These are phyloP conservation scores for Troides helena DNA, from an alignment of 2,888 invertebrate species.

Conservation along the genomic window DNA sequence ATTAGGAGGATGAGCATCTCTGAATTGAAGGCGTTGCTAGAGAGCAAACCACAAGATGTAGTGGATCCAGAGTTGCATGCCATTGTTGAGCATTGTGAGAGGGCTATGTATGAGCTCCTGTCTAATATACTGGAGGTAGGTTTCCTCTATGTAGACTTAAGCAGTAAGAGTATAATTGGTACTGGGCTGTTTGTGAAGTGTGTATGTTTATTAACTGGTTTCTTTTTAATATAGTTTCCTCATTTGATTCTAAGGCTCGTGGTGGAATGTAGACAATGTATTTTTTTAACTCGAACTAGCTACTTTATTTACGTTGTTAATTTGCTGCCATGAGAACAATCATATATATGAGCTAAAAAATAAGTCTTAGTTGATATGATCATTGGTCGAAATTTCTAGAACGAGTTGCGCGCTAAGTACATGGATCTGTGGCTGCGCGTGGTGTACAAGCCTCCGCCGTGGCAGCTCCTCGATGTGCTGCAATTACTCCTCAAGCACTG, in stretches of 20 bases:
- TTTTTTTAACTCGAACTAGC: too few species aligned
- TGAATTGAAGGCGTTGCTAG: constrained; percentile 46
- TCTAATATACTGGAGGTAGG: constrained; percentile 54
- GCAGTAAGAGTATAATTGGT: too few species aligned
- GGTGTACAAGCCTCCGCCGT: constrained; percentile 77
- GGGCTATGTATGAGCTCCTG: constrained; percentile 49
- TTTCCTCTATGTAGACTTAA: not conserved
- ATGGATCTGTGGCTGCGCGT: constrained; percentile 77
- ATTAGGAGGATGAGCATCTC: constrained; percentile 54
- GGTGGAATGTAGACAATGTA: too few species aligned
- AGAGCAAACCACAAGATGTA: constrained; percentile 43
- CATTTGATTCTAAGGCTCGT: too few species aligned
- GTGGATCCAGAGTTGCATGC: constrained; percentile 44
- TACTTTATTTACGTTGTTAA: too few species aligned
- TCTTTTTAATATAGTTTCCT: too few species aligned
- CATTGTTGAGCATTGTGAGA: constrained; percentile 45
- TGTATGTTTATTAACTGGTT: too few species aligned
- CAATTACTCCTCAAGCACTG: constrained; percentile 81
- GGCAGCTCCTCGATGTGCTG: constrained; percentile 76
- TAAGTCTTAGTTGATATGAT: too few species aligned
- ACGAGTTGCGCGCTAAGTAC: constrained; percentile 80
- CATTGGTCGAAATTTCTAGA: constrained; percentile 46
- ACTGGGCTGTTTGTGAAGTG: too few species aligned
- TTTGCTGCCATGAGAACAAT: too few species aligned
- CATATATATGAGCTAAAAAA: too few species aligned